phyloP scores from a whole-genome alignment of 2,113 vertebrate species.

The Chamaea fasciata region DNA sequence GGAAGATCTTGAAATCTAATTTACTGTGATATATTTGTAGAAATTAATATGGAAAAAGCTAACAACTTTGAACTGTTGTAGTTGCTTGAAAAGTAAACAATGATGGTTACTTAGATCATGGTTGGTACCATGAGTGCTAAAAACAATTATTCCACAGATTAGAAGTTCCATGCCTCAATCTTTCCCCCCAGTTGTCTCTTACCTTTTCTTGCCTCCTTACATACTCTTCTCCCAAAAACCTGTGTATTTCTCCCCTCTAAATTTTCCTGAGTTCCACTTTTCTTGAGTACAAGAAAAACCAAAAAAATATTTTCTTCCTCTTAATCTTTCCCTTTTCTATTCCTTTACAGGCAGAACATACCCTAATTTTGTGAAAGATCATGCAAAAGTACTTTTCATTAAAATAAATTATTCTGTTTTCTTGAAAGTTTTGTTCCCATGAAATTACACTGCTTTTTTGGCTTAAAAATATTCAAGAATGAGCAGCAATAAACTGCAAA shows the following conservation, averaged over 20 bases:
- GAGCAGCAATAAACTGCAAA: not conserved
- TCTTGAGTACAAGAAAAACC: not conserved
- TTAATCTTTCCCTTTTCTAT: not conserved
- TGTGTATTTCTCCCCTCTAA: not conserved
- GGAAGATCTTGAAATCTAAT: not conserved
- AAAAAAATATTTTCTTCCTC: not conserved
- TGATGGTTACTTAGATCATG: not conserved
- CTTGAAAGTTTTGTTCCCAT: not conserved
- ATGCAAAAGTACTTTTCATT: not conserved
- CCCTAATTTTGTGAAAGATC: not conserved
- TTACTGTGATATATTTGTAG: not conserved
- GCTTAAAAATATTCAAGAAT: not conserved
- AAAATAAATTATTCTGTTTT: not conserved
- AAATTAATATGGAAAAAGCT: not conserved
- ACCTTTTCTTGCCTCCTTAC: not conserved
- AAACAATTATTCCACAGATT: not conserved
- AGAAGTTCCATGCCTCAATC: not conserved
- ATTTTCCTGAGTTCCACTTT: not conserved
- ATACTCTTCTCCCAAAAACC: not conserved
- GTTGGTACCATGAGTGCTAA: not conserved
- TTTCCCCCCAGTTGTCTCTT: rapidly evolving
- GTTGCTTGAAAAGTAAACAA: not conserved
- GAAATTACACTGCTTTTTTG: not conserved
- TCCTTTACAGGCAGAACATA: not conserved
- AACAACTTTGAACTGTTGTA: not conserved